phyloP scores from a whole-genome alignment of 2,888 invertebrate species.

The Stramonita haemastoma region DNA sequence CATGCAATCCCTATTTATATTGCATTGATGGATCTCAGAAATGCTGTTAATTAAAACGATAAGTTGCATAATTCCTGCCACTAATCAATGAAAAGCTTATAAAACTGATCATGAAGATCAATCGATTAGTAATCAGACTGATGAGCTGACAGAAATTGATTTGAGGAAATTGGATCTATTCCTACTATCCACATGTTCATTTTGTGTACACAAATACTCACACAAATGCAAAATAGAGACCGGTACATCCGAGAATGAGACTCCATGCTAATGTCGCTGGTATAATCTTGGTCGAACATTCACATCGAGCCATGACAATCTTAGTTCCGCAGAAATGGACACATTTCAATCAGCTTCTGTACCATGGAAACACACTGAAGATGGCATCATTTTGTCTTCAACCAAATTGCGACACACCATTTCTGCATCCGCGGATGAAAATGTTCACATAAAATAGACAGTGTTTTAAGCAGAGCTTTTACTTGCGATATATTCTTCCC shows the following conservation, averaged over 20 bases:
- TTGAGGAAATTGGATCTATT: no score
- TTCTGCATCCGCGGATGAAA: slow-evolving; percentile 41
- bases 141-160: no score
- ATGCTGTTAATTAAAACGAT: no score
- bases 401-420: slow-evolving; percentile 47
- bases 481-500: neutral
- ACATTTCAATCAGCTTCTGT: slow-evolving; percentile 41
- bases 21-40: no score
- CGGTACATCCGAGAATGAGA: slow-evolving; percentile 93
- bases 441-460: slow-evolving; percentile 31
- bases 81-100: no score
- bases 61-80: no score
- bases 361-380: slow-evolving; percentile 51
- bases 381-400: slow-evolving; percentile 57
- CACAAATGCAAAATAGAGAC: slow-evolving; percentile 97
- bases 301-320: slow-evolving; percentile 66
- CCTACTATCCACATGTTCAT: no score
- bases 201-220: slow-evolving; percentile 83
- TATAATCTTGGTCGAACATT: slow-evolving; percentile 70
- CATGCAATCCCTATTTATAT: no score
- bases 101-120: no score
- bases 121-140: no score
- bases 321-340: slow-evolving; percentile 36
- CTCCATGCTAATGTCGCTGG: slow-evolving; percentile 99
- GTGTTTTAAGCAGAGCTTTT: neutral